These are phyloP conservation scores for Eupithecia inturbata DNA, from an alignment of 2,888 invertebrate genomes.

Conservation along the genomic window DNA sequence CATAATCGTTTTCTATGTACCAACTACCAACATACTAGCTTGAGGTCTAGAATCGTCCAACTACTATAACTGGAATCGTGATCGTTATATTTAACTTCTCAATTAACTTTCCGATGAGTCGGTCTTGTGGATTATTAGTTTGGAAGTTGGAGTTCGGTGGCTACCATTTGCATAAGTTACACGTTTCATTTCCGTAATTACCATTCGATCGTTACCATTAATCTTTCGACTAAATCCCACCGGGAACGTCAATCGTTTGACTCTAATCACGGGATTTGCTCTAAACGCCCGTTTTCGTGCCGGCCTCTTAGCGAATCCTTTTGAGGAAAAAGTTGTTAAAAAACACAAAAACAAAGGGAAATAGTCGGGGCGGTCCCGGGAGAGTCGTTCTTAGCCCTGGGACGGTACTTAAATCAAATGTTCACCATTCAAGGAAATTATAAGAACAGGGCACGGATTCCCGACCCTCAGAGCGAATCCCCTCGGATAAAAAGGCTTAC, in stretches of 20 bases:
- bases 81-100: conserved; percentile 30
- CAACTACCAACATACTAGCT: background rate
- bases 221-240: conserved; percentile 68
- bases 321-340: conserved; percentile 76
- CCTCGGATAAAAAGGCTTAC: conserved; percentile 72
- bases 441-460: conserved; percentile 77
- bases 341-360: conserved; percentile 79
- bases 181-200: conserved; percentile 75
- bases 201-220: conserved; percentile 71
- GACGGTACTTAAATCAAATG: conserved; percentile 83
- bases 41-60: background rate
- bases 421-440: conserved; percentile 81
- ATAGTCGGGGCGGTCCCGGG: conserved; percentile 79
- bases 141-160: conserved; percentile 54
- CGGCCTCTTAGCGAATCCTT: conserved; percentile 71
- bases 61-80: conserved; percentile 11
- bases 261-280: conserved; percentile 74
- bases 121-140: conserved; percentile 63
- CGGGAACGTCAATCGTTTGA: conserved; percentile 69
- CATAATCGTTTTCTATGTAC: background rate
- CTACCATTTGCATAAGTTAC: conserved; percentile 74
- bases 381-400: conserved; percentile 76
- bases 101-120: conserved; percentile 40
- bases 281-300: conserved; percentile 67
- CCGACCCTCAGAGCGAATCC: conserved; percentile 62